Conservation (phyloP, 2,113 vertebrate species). For the Nipponia nippon region DNA sequence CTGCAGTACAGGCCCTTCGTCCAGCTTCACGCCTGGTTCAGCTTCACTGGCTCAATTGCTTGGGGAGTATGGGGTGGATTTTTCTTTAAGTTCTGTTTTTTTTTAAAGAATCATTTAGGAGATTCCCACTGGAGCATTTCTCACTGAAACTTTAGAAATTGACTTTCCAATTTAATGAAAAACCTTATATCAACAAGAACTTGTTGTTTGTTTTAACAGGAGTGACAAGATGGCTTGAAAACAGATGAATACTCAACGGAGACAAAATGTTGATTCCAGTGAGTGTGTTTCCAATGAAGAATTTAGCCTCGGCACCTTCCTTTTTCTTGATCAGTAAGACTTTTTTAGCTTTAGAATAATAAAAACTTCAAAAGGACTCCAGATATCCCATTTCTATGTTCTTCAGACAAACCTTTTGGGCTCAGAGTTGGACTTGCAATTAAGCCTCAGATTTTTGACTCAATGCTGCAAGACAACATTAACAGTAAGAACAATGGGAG, state of each 20-base stretch:
- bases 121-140: neutral
- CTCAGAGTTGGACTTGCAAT: neutral
- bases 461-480: neutral
- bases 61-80: neutral
- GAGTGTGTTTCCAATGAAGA: neutral
- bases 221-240: neutral
- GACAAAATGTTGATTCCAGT: neutral
- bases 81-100: neutral
- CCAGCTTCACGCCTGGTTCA: neutral
- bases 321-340: neutral
- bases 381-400: neutral
- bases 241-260: neutral
- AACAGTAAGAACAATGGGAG: neutral
- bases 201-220: neutral
- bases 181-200: neutral
- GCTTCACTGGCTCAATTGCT: neutral
- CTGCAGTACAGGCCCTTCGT: neutral
- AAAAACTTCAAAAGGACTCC: neutral
- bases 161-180: neutral
- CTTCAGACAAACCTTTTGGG: neutral
- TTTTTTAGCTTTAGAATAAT: neutral
- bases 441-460: neutral
- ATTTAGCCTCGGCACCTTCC: neutral
- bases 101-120: neutral
- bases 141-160: neutral